Evolutionary conservation across 1,140 invertebrate species (phyloP).

Genomic region (Drosophila triauraria): DNA sequence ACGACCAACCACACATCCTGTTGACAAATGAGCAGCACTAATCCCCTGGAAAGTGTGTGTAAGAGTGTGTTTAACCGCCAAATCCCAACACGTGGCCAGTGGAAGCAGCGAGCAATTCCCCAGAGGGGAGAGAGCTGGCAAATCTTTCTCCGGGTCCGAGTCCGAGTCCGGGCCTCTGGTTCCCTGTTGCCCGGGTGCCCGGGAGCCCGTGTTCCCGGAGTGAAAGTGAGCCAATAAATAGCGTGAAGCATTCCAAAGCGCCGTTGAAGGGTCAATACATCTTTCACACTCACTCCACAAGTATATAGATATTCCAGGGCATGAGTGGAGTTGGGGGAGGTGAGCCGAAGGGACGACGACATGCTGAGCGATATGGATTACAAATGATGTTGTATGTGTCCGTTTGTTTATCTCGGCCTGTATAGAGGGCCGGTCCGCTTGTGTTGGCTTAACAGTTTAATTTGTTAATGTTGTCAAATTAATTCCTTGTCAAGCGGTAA

Average conservation of each 20-base stretch:
- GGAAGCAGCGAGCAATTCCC: constrained; percentile 61
- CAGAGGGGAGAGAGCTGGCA: constrained; percentile 47
- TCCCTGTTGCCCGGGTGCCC: constrained; percentile 6
- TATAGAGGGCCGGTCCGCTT: constrained; percentile 16
- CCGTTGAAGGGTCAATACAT: constrained; percentile 82
- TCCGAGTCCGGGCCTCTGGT: constrained; percentile 13
- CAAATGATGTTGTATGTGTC: constrained; percentile 84
- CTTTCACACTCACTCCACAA: constrained; percentile 43
- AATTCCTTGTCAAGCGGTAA: constrained; percentile 73
- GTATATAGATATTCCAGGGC: constrained; percentile 5
- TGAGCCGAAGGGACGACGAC: constrained; percentile 52
- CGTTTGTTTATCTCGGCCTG: constrained; percentile 40
- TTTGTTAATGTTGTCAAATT: constrained; percentile 85
- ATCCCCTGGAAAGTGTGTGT: constrained; percentile 55
- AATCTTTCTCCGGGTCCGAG: constrained; percentile 40
- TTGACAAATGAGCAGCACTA: constrained; percentile 78
- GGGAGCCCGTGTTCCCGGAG: constrained; percentile 29
- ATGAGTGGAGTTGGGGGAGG: constrained; percentile 33
- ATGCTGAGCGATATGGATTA: constrained; percentile 84
- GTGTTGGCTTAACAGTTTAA: constrained; percentile 81
- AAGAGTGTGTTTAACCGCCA: constrained; percentile 61
- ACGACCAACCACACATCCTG: constrained; percentile 38
- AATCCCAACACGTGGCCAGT: constrained; percentile 74
- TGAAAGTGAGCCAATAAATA: constrained; percentile 84
- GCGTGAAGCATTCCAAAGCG: constrained; percentile 75